Evolutionary conservation across 2,113 vertebrate species (phyloP).

Genomic region (Egretta garzetta): DNA sequence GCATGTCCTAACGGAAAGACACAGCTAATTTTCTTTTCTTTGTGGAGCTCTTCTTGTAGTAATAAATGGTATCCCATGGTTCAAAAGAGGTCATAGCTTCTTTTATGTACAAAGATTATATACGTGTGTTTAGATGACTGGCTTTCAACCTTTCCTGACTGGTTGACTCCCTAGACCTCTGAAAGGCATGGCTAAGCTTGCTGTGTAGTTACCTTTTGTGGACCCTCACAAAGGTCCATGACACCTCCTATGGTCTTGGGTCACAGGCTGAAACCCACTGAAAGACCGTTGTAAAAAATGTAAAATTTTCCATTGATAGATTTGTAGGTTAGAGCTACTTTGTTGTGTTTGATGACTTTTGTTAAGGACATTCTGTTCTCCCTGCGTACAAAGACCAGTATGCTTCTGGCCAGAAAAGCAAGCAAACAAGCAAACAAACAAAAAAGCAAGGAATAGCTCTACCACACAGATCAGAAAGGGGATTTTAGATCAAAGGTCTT

Average conservation of each 20-base stretch:
- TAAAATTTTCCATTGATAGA: not conserved
- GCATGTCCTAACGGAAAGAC: not conserved
- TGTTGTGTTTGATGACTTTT: not conserved
- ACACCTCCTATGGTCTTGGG: not conserved
- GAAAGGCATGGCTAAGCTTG: not conserved
- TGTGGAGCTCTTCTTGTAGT: not conserved
- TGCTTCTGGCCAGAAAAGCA: not conserved
- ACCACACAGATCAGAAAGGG: not conserved
- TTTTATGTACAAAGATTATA: conserved; percentile 21
- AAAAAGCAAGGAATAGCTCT: not conserved
- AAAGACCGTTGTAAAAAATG: not conserved
- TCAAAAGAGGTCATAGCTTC: conserved; percentile 24
- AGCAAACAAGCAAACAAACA: not conserved
- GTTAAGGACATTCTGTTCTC: not conserved
- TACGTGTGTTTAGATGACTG: not conserved
- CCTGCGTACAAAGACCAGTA: not conserved
- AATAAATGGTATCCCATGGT: not conserved
- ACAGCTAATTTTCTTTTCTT: conserved; percentile 39
- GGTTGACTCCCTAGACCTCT: not conserved
- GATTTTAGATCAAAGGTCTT: not conserved
- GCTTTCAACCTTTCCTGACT: conserved; percentile 1
- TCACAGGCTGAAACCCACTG: not conserved
- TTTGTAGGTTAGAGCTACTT: not conserved
- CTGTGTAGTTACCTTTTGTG: not conserved
- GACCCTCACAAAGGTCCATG: not conserved